Evolutionary conservation across 2,113 vertebrate species (phyloP).

Genomic region (Cacatua alba): DNA sequence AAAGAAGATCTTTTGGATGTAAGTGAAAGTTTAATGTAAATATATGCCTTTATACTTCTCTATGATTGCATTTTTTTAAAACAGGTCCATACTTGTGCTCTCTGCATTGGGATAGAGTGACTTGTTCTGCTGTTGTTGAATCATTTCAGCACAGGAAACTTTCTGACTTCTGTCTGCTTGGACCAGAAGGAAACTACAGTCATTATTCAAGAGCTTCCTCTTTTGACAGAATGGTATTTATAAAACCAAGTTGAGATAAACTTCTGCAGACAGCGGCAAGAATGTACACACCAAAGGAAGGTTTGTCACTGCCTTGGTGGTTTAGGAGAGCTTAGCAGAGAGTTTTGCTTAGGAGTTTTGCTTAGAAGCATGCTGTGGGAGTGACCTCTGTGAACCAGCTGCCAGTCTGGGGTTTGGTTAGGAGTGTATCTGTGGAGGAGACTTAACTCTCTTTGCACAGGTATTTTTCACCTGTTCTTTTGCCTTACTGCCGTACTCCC

Average conservation of each 20-base stretch:
- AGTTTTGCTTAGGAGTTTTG: background rate
- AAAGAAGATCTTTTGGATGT: background rate
- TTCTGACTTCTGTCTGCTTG: background rate
- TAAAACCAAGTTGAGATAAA: background rate
- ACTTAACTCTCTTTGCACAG: background rate
- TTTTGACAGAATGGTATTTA: background rate
- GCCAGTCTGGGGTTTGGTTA: background rate
- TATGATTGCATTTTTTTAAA: background rate
- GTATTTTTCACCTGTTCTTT: background rate
- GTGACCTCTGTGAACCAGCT: background rate
- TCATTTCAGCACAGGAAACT: background rate
- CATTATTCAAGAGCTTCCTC: background rate
- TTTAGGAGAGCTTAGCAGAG: background rate
- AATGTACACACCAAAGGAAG: background rate
- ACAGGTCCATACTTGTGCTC: background rate
- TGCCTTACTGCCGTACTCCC: too few relatives aligned
- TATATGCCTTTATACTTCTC: background rate
- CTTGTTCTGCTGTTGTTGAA: background rate
- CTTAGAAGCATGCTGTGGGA: background rate
- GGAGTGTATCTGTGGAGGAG: background rate
- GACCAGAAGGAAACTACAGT: background rate
- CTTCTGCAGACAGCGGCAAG: background rate
- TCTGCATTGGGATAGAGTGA: background rate
- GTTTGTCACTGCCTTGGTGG: background rate
- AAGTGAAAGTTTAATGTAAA: background rate